Conservation (phyloP, 2,797 vertebrate species). For the Syngnathus acus region DNA sequence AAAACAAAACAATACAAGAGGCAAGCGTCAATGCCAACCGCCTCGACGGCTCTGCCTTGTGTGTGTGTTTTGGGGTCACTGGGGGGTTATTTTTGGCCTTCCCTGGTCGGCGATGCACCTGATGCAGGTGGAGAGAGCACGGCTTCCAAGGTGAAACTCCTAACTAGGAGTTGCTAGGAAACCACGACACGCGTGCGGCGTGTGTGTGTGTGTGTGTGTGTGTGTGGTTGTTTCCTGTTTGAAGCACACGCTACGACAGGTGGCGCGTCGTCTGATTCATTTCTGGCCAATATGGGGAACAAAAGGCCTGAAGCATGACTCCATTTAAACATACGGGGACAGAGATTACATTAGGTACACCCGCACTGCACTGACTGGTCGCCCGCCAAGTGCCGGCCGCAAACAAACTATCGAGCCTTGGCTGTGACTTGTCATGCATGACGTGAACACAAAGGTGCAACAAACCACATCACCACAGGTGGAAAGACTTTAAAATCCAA, state of each 20-base stretch:
- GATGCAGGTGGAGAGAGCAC: conserved; percentile 56
- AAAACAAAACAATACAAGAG: no score
- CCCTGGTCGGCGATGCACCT: conserved; percentile 51
- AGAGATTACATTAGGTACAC: not conserved
- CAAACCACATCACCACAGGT: no score
- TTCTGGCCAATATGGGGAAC: conserved; percentile 13
- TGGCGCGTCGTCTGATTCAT: conserved; percentile 6
- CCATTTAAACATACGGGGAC: not conserved
- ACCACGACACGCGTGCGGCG: conserved; percentile 25
- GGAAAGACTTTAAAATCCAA: no score
- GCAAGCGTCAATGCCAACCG: no score
- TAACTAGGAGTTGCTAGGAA: conserved; percentile 65
- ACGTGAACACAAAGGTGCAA: no score
- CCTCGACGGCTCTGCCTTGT: not conserved
- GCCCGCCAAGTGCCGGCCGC: no score
- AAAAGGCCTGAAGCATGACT: conserved; percentile 5
- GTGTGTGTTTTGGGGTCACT: conserved; percentile 36
- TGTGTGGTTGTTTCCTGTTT: conserved; percentile 19
- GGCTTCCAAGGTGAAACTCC: conserved; percentile 50
- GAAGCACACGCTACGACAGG: conserved; percentile 31
- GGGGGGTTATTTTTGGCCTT: conserved; percentile 49
- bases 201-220: conserved; percentile 11
- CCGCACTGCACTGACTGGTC: no score
- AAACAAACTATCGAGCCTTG: no score
- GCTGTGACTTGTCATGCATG: no score